Percentiles rank a stretch among this genome's conserved stretches.
These are phyloP conservation scores for Drosophila rellima DNA, from an alignment of 2,888 invertebrate genomes.

Conservation along the genomic window DNA sequence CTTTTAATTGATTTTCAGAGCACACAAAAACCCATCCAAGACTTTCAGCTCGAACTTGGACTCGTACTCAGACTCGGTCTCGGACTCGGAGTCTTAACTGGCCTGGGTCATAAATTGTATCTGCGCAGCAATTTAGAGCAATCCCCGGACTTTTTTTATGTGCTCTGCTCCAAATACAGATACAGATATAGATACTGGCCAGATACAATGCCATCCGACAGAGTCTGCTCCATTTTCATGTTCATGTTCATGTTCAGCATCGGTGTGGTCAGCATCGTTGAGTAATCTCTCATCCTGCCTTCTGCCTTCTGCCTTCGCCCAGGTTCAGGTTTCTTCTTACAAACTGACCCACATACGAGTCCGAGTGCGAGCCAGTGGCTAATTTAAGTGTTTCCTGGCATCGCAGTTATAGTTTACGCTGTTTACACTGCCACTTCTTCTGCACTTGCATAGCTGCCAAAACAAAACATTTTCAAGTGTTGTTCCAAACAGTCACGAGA, in stretches of 20 bases:
- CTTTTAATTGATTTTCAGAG: slow-evolving; percentile 77
- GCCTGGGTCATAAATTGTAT: slow-evolving; percentile 74
- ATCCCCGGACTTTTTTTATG: slow-evolving; percentile 62
- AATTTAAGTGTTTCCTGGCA: slow-evolving; percentile 80
- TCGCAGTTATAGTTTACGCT: slow-evolving; percentile 79
- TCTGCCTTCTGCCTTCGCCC: slow-evolving; percentile 52
- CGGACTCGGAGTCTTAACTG: slow-evolving; percentile 60
- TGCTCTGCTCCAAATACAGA: slow-evolving; percentile 54
- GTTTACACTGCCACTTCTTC: slow-evolving; percentile 60
- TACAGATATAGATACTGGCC: neutral
- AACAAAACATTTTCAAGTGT: slow-evolving; percentile 74
- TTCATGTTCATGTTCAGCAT: slow-evolving; percentile 40
- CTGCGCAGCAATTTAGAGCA: slow-evolving; percentile 76
- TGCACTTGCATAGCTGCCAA: slow-evolving; percentile 77
- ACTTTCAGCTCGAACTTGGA: slow-evolving; percentile 34
- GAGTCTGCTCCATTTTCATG: slow-evolving; percentile 45
- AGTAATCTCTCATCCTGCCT: slow-evolving; percentile 78
- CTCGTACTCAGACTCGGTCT: slow-evolving; percentile 46
- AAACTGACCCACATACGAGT: slow-evolving; percentile 68
- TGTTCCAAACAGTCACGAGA: slow-evolving; percentile 41
- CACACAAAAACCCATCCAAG: slow-evolving; percentile 40
- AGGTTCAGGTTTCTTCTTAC: slow-evolving; percentile 73
- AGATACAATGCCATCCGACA: slow-evolving; percentile 14
- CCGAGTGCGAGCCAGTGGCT: slow-evolving; percentile 58
- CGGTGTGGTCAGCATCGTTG: slow-evolving; percentile 73